These are phyloP conservation scores for Geothlypis trichas DNA, from an alignment of 2,113 vertebrate genomes.

Conservation along the genomic window DNA sequence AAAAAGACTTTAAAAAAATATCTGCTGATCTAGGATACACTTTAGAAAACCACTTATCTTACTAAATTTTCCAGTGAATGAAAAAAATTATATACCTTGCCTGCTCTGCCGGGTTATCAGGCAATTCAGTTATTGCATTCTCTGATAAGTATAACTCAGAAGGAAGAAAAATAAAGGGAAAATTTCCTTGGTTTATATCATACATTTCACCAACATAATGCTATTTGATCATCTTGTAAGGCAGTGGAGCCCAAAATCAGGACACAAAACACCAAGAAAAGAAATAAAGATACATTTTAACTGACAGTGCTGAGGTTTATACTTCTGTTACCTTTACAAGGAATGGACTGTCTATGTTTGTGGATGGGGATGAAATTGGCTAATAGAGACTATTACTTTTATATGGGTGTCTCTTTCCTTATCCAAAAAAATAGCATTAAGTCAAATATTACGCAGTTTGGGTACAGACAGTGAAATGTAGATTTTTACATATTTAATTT, in stretches of 20 bases:
- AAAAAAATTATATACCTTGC: background rate
- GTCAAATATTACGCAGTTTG: background rate
- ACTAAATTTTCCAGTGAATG: background rate
- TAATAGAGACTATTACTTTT: background rate
- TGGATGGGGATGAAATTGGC: background rate
- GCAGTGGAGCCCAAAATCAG: background rate
- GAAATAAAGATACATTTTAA: background rate
- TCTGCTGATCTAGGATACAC: background rate
- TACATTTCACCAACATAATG: background rate
- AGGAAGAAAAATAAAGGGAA: background rate
- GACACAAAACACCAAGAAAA: background rate
- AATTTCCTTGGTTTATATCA: background rate
- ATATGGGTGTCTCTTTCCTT: background rate
- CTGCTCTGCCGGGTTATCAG: background rate
- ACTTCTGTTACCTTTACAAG: background rate
- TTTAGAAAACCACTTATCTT: background rate
- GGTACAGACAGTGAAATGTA: background rate
- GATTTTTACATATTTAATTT: background rate
- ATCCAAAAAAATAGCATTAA: background rate
- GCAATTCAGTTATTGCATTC: background rate
- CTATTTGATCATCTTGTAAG: background rate
- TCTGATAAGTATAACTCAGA: background rate
- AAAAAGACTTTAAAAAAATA: background rate
- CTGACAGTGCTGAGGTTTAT: background rate
- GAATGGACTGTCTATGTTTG: background rate